Conservation (phyloP, 2,888 invertebrate genomes). For the Lasiommata megera region DNA sequence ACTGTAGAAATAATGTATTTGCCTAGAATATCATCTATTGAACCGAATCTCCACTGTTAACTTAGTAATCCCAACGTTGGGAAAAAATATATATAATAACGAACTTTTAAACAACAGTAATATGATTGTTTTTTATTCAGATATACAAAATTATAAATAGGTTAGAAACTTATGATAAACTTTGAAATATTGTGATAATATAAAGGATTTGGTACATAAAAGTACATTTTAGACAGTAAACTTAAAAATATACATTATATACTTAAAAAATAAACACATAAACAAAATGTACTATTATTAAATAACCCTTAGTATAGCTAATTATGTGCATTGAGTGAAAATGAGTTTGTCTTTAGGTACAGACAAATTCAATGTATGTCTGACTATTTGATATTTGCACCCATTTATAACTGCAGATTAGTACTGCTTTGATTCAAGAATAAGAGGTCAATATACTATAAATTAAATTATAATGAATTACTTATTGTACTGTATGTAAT, state of each 20-base stretch:
- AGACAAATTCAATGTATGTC: neutral
- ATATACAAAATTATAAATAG: slow-evolving; percentile 5
- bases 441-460: neutral
- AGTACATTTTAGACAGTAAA: slow-evolving; percentile 5
- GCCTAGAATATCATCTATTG: too few relatives aligned
- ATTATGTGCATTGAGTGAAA: too few relatives aligned
- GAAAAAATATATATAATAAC: neutral
- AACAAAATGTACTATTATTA: neutral
- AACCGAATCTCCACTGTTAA: neutral
- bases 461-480: neutral
- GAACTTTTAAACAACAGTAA: neutral
- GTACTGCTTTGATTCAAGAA: neutral
- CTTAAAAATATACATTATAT: neutral
- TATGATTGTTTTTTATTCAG: neutral
- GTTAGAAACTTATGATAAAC: neutral
- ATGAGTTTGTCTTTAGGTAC: too few relatives aligned
- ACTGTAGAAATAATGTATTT: too few relatives aligned
- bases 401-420: neutral
- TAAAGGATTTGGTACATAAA: slow-evolving; percentile 7
- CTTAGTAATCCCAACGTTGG: neutral
- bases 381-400: neutral
- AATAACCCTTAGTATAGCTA: too few relatives aligned
- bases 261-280: neutral
- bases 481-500: neutral
- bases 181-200: neutral